These are phyloP conservation scores for Zoanthus solanderi DNA, from an alignment of 92 coral and sea anemone species.

Conservation along the genomic window DNA sequence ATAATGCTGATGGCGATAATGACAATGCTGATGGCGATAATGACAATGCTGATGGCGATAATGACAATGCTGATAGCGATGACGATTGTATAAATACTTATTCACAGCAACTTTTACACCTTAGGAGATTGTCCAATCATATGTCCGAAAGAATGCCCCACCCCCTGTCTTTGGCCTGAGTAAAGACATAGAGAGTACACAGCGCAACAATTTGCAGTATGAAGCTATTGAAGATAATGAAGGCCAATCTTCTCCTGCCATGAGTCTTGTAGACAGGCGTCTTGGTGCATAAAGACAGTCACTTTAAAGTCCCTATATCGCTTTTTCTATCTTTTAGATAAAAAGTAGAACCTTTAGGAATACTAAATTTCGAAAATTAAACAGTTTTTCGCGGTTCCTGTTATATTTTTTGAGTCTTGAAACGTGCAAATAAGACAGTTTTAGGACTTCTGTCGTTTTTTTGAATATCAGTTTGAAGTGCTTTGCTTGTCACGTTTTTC, in stretches of 20 bases:
- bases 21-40: background rate
- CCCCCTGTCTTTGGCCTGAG: constrained; percentile 71
- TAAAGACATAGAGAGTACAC: constrained; percentile 26
- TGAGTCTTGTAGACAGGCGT: background rate
- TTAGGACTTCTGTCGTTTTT: too few relatives aligned
- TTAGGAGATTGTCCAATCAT: constrained; percentile 67
- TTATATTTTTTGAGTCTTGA: too few relatives aligned
- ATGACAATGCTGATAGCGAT: background rate
- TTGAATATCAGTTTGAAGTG: too few relatives aligned
- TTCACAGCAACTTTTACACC: background rate
- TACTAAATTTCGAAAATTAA: too few relatives aligned
- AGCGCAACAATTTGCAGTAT: constrained; percentile 1
- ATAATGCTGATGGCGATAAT: constrained; percentile 58
- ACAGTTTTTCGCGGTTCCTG: too few relatives aligned
- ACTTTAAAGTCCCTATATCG: too few relatives aligned
- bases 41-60: background rate
- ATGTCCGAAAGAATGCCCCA: constrained; percentile 65
- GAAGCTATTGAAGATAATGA: constrained; percentile 12
- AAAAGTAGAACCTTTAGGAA: background rate
- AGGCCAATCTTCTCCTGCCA: background rate
- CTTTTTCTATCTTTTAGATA: too few relatives aligned
- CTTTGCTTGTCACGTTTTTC: too few relatives aligned
- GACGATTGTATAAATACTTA: background rate
- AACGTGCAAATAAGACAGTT: too few relatives aligned
- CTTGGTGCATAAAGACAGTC: background rate